phyloP scores from a whole-genome alignment of 2,888 invertebrate species.

The Euplagia quadripunctaria region DNA sequence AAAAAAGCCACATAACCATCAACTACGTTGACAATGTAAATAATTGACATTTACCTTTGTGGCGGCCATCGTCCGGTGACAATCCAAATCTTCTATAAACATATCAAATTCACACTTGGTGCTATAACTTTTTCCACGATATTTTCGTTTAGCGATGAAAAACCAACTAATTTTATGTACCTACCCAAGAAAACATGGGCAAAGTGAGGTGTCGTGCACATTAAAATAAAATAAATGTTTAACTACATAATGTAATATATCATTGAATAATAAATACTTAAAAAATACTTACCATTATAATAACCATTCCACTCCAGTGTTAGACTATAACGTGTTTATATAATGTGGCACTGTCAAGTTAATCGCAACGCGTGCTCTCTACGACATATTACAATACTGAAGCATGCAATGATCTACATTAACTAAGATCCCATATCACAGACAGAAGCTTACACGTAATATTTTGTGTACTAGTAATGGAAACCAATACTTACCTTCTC shows the following conservation, averaged over 20 bases:
- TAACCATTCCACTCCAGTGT: slow-evolving; percentile 68
- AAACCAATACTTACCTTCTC: slow-evolving; percentile 75
- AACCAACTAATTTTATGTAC: slow-evolving; percentile 54
- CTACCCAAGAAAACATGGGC: slow-evolving; percentile 61
- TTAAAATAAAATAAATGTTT: slow-evolving; percentile 45
- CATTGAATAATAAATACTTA: slow-evolving; percentile 63
- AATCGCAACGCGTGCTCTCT: slow-evolving; percentile 54
- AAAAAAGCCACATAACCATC: slow-evolving; percentile 85
- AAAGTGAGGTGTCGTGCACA: slow-evolving; percentile 70
- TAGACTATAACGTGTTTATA: slow-evolving; percentile 62
- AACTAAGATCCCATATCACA: slow-evolving; percentile 73
- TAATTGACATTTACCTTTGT: slow-evolving; percentile 75
- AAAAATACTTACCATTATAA: slow-evolving; percentile 75
- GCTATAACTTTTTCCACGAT: slow-evolving; percentile 53
- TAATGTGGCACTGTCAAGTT: slow-evolving; percentile 66
- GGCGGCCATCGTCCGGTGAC: slow-evolving; percentile 57
- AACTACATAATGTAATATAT: slow-evolving; percentile 55
- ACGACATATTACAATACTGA: slow-evolving; percentile 56
- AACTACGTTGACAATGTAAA: slow-evolving; percentile 73
- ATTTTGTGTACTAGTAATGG: slow-evolving; percentile 45
- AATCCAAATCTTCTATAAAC: slow-evolving; percentile 68
- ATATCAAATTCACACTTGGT: slow-evolving; percentile 60
- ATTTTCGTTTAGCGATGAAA: slow-evolving; percentile 55
- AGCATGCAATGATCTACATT: slow-evolving; percentile 75
- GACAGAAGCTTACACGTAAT: slow-evolving; percentile 69